Evolutionary conservation across 2,888 invertebrate species (phyloP), one percentile per base, ranked within the genome.

Genomic region (Drosophila recens): DNA sequence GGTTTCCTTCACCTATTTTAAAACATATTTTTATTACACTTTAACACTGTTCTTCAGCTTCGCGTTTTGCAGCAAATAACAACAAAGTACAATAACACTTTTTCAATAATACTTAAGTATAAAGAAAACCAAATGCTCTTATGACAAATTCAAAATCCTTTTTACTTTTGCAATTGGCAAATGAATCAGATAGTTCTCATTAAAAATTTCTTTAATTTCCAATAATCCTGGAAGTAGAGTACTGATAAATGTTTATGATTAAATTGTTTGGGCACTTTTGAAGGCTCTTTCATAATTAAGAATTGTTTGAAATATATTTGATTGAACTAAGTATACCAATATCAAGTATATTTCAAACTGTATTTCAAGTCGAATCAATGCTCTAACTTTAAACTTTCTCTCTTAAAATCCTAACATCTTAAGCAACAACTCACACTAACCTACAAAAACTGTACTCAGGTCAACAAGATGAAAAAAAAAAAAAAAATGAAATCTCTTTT

Each of bases 401-500:
- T 56, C 63, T 63, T 59, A 75, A 61, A 59, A 43, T 61, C 62
- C 51, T 64, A 64, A 64, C 64, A 64, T 64, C 57, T 64, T 57
- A 64, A 64, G 64, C 64, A 64, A 65, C 65, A 58, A 87, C 74
- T 76, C 79, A 80, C 82, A 80, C 79, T 66, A 77, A 87, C 82
- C 87, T 77, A 74, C 78, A 81, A 70, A 86, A 75, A 75, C 74
- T 78, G 61, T 74, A 75, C 77, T 72, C 75, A 74, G 87, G 87
- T 78, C 84, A 78, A 83, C 75, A 67, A 75, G 72, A 77, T 62
- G 62, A 84, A 73, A 76, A 66, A 61, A 68, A 76, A 66, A 61
- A 68, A 65, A 27, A 68, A 23, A 65, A 27, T 61, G 33, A 68
- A 92, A 92, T 91, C 91, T 91, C 91, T 91, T 90, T 92, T 92